Evolutionary conservation across 1,140 invertebrate genomes (phyloP).

Genomic region (Drosophila aff.): DNA sequence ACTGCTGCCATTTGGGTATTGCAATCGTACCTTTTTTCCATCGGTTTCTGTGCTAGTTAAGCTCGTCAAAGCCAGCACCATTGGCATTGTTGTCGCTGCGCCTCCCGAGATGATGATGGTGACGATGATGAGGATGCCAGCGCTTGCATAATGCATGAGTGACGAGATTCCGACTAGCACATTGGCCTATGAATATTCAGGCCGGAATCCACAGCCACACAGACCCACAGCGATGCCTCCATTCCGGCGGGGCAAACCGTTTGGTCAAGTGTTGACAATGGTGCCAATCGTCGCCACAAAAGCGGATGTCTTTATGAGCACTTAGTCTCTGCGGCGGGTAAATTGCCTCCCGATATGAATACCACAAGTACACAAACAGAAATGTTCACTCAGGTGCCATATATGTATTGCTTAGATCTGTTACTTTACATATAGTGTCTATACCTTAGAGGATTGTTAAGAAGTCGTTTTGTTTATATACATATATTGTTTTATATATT

Average conservation of each 20-base stretch:
- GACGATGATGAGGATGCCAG: constrained; percentile 30
- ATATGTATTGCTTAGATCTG: neutral
- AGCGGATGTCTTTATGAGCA: constrained; percentile 56
- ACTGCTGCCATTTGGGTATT: constrained; percentile 38
- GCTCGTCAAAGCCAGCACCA: constrained; percentile 33
- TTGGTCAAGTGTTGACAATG: constrained; percentile 68
- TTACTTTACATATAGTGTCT: neutral
- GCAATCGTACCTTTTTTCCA: constrained; percentile 38
- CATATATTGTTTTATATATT: too few species aligned
- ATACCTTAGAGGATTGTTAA: neutral
- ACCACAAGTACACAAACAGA: constrained; percentile 4
- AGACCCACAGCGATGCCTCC: constrained; percentile 11
- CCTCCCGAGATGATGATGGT: constrained; percentile 19
- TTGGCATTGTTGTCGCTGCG: constrained; percentile 49
- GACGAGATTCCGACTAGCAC: constrained; percentile 37
- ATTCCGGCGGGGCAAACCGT: constrained; percentile 24
- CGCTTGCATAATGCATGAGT: constrained; percentile 75
- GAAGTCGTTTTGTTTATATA: too few species aligned
- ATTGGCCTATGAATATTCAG: constrained; percentile 71
- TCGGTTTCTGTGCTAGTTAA: constrained; percentile 28
- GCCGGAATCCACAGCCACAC: constrained; percentile 28
- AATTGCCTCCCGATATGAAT: constrained; percentile 28
- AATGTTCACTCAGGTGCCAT: neutral
- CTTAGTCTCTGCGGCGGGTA: constrained; percentile 18
- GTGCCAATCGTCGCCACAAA: constrained; percentile 61